Conservation (phyloP, 2,113 vertebrate genomes). For the Hucho hucho region DNA sequence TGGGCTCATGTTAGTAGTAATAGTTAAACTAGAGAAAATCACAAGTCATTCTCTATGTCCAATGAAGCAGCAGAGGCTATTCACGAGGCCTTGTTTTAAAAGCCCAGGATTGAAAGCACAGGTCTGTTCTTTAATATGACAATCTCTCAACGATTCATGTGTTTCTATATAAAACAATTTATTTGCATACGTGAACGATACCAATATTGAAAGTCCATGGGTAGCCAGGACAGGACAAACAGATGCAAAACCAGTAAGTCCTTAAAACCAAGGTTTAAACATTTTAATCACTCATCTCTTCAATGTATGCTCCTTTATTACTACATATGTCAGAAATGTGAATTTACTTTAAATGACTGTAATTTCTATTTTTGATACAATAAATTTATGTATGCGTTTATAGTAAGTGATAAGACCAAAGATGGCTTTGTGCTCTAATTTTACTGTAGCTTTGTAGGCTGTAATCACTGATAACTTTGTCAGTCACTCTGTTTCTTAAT, state of each 20-base stretch:
- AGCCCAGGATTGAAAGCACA: constrained; percentile 61
- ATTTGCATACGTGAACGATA: constrained; percentile 34
- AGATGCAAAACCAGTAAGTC: constrained; percentile 55
- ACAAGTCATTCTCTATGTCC: constrained; percentile 19
- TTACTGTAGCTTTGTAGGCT: constrained; percentile 65
- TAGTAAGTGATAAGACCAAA: constrained; percentile 76
- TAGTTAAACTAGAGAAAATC: constrained; percentile 4
- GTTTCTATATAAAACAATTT: constrained; percentile 25
- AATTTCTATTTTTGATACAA: constrained; percentile 84
- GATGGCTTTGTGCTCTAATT: constrained; percentile 71
- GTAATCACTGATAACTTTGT: constrained; percentile 63
- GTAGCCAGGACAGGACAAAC: constrained; percentile 26
- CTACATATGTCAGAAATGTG: constrained; percentile 74
- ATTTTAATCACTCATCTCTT: constrained; percentile 62
- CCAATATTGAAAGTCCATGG: constrained; percentile 22
- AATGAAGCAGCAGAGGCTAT: constrained; percentile 23
- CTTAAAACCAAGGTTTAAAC: constrained; percentile 57
- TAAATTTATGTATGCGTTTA: constrained; percentile 76
- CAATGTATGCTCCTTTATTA: constrained; percentile 62
- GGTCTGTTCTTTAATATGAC: constrained; percentile 51
- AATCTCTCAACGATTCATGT: constrained; percentile 54
- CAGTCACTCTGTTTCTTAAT: constrained; percentile 57
- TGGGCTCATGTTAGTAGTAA: constrained; percentile 13
- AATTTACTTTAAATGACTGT: constrained; percentile 77
- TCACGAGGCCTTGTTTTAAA: constrained; percentile 27